Evolutionary conservation across 2,888 invertebrate species (phyloP).

Genomic region (Endotricha flammealis): DNA sequence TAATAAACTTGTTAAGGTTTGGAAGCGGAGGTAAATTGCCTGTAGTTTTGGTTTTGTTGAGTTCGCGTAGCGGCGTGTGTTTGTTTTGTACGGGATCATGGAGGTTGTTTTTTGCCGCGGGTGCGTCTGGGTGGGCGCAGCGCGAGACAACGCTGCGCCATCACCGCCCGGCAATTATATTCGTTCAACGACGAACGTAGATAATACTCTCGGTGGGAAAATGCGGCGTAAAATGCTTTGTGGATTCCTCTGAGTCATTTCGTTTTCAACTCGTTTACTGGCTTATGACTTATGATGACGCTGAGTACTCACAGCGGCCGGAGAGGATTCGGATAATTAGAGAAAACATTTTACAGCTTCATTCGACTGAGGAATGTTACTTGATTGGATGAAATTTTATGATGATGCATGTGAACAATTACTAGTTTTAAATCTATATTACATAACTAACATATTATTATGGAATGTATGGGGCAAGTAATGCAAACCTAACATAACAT

Average conservation of each 20-base stretch:
- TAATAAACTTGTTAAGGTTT: constrained; percentile 78
- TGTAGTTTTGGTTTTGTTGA: constrained; percentile 69
- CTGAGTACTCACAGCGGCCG: neutral
- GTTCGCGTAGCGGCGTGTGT: constrained; percentile 69
- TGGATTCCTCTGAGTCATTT: constrained; percentile 49
- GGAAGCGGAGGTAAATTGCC: constrained; percentile 70
- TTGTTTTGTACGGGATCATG: constrained; percentile 69
- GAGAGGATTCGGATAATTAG: constrained; percentile 4
- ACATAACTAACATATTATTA: too few relatives aligned
- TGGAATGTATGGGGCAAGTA: too few relatives aligned
- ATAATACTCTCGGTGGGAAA: constrained; percentile 49
- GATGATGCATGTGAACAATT: neutral
- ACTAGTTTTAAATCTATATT: constrained; percentile 9
- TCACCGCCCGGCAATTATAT: constrained; percentile 53
- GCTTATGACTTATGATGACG: neutral
- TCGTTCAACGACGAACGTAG: constrained; percentile 43
- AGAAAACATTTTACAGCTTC: constrained; percentile 1
- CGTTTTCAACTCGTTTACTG: constrained; percentile 28
- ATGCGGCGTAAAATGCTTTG: constrained; percentile 54
- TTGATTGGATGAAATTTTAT: neutral
- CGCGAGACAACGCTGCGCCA: constrained; percentile 70
- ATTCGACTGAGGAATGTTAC: neutral
- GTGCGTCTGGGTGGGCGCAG: constrained; percentile 69
- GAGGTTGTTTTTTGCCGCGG: constrained; percentile 57
- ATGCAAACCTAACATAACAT: too few relatives aligned